These are phyloP conservation scores for Melieria crassipennis DNA, from an alignment of 2,888 invertebrate genomes.

Conservation along the genomic window DNA sequence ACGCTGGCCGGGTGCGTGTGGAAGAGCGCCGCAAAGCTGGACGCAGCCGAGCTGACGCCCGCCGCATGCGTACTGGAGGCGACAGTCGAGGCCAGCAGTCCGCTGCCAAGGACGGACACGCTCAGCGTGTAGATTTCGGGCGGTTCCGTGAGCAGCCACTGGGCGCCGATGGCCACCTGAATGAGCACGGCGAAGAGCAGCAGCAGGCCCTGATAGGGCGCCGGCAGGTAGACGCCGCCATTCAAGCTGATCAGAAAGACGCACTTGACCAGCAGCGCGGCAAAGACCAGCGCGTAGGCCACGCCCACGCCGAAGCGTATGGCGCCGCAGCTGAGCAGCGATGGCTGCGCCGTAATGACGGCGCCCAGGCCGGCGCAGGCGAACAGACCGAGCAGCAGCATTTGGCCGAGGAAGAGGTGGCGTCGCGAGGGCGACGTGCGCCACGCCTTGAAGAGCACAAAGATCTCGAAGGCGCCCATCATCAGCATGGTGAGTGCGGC, in stretches of 20 bases:
- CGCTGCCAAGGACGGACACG: slow-evolving; percentile 58
- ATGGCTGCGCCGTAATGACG: slow-evolving; percentile 81
- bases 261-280: slow-evolving; percentile 91
- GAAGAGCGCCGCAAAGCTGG: slow-evolving; percentile 54
- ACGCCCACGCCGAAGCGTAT: slow-evolving; percentile 85
- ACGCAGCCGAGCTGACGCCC: slow-evolving; percentile 26
- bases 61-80: slow-evolving; percentile 43
- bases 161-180: slow-evolving; percentile 84
- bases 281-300: slow-evolving; percentile 86
- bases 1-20: slow-evolving; percentile 51
- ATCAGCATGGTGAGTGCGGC: slow-evolving; percentile 85
- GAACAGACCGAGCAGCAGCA: slow-evolving; percentile 84
- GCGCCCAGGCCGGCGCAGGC: slow-evolving; percentile 83
- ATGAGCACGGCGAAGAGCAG: slow-evolving; percentile 91
- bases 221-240: slow-evolving; percentile 90
- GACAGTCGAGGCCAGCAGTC: slow-evolving; percentile 52
- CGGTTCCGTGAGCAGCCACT: slow-evolving; percentile 86
- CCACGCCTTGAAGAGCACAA: slow-evolving; percentile 87
- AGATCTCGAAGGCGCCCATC: slow-evolving; percentile 88
- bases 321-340: slow-evolving; percentile 81
- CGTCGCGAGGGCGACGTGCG: slow-evolving; percentile 84
- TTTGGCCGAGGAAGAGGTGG: slow-evolving; percentile 87
- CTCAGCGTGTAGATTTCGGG: slow-evolving; percentile 70
- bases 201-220: slow-evolving; percentile 89
- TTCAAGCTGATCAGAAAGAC: slow-evolving; percentile 92